These are phyloP conservation scores for Nymphicus hollandicus DNA, from an alignment of 2,113 vertebrate genomes.

Conservation along the genomic window DNA sequence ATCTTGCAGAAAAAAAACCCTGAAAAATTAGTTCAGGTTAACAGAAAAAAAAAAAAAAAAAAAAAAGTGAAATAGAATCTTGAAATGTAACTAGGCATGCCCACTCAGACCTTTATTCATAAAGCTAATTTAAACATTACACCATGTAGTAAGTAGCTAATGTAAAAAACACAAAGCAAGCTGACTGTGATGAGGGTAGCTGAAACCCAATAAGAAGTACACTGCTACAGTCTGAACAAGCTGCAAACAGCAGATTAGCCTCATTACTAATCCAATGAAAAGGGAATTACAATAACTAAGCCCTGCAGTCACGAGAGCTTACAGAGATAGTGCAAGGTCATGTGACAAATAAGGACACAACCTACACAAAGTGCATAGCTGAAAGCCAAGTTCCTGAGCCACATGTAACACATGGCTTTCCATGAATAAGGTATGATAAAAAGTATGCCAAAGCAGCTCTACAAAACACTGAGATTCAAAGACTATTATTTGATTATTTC, in stretches of 20 bases:
- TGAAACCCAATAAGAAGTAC: neutral
- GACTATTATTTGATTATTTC: neutral
- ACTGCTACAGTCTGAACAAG: neutral
- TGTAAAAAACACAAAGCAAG: neutral
- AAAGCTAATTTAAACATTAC: neutral
- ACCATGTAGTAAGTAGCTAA: neutral
- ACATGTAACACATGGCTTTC: neutral
- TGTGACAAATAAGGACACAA: slow-evolving; percentile 30
- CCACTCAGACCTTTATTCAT: neutral
- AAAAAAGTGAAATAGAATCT: neutral
- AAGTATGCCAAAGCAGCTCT: neutral
- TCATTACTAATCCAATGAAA: slow-evolving; percentile 41
- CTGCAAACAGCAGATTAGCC: slow-evolving; percentile 47
- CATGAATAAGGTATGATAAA: neutral
- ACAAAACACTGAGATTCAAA: neutral
- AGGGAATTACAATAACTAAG: slow-evolving; percentile 52
- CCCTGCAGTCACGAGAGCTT: slow-evolving; percentile 4
- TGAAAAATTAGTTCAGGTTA: neutral
- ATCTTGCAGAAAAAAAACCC: neutral
- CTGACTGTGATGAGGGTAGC: neutral
- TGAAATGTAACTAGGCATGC: neutral
- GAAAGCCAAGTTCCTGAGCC: slow-evolving; percentile 3
- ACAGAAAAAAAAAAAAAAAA: neutral
- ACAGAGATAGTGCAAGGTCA: slow-evolving; percentile 24
- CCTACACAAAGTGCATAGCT: neutral